Conservation (phyloP, 2,113 vertebrate genomes). For the Chionis minor region DNA sequence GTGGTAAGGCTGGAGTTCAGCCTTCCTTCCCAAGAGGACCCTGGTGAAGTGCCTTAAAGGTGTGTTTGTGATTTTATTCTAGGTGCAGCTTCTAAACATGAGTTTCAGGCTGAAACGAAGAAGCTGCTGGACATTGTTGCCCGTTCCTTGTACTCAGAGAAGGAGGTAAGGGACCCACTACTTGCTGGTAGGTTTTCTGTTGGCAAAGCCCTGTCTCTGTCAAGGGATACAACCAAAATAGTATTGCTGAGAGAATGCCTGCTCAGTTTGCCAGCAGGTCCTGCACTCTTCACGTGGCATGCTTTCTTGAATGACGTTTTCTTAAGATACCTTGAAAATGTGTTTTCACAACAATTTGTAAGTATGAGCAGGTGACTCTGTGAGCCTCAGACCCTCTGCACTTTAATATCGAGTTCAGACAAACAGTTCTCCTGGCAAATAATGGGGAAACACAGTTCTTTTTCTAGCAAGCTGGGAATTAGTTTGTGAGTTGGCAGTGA, state of each 20-base stretch:
- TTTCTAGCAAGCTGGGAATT: not conserved
- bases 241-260: not conserved
- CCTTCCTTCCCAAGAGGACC: not conserved
- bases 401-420: not conserved
- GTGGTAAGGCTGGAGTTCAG: not conserved
- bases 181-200: not conserved
- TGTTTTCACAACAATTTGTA: not conserved
- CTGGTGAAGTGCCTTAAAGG: not conserved
- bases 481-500: not conserved
- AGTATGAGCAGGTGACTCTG: not conserved
- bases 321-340: not conserved
- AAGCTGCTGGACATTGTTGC: slow-evolving; percentile 97
- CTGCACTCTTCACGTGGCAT: not conserved
- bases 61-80: slow-evolving; percentile 11
- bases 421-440: not conserved
- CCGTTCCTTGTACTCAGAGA: slow-evolving; percentile 94
- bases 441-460: not conserved
- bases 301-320: not conserved
- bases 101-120: slow-evolving; percentile 97
- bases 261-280: not conserved
- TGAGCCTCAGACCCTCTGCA: not conserved
- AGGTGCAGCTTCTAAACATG: slow-evolving; percentile 88
- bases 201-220: not conserved
- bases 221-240: not conserved
- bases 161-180: slow-evolving; percentile 80